Conservation (phyloP, 1,140 invertebrate species). For the Magallana gigas region DNA sequence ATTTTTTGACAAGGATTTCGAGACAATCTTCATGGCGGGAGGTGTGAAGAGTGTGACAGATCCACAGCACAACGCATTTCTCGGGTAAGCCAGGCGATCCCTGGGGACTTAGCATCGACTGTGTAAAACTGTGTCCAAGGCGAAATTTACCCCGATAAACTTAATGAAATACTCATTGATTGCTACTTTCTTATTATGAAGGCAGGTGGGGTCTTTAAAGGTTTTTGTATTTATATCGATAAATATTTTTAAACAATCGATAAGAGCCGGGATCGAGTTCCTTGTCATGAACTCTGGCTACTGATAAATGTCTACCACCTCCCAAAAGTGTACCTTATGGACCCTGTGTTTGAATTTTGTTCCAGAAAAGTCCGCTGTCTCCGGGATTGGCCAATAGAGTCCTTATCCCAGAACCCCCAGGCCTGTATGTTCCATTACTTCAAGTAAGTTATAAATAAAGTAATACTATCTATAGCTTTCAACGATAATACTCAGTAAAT, state of each 20-base stretch:
- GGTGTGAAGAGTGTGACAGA: conserved; percentile 70
- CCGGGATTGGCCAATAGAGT: conserved; percentile 70
- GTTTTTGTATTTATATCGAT: conserved; percentile 32
- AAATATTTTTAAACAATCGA: conserved; percentile 32
- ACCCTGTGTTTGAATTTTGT: conserved; percentile 42
- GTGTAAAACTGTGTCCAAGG: background rate
- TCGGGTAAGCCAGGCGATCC: conserved; percentile 55
- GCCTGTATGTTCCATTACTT: conserved; percentile 73
- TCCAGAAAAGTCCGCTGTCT: conserved; percentile 68
- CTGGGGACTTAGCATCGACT: background rate
- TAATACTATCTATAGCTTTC: background rate
- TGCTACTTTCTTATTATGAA: conserved; percentile 15
- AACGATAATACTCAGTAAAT: background rate
- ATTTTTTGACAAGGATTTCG: conserved; percentile 66
- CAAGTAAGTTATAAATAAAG: conserved; percentile 61
- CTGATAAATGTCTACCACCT: background rate
- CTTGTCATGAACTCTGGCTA: background rate
- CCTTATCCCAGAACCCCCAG: conserved; percentile 62
- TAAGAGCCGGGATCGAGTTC: conserved; percentile 10
- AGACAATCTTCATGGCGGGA: conserved; percentile 74
- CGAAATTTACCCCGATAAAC: background rate
- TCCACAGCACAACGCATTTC: conserved; percentile 69
- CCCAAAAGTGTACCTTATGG: background rate
- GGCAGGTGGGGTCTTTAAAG: conserved; percentile 15
- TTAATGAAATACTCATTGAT: conserved; percentile 11